These are phyloP conservation scores for Troides oblongomaculatus DNA, from an alignment of 2,888 invertebrate species.

Conservation along the genomic window DNA sequence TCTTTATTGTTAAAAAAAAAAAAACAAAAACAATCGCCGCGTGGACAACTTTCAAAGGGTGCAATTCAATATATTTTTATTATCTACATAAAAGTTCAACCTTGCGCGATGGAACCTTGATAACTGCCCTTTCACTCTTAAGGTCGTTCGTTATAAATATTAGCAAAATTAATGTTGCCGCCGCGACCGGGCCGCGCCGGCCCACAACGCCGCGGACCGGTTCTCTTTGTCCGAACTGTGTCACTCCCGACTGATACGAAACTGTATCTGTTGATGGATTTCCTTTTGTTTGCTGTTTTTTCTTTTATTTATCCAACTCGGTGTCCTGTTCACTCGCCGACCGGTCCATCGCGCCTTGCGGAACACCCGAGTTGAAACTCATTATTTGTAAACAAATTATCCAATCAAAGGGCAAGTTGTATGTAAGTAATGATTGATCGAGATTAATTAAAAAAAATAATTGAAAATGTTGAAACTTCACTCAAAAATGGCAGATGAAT, in stretches of 20 bases:
- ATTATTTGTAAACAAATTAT: no score
- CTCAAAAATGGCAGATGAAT: no score
- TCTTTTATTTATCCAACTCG: no score
- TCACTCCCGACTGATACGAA: not conserved
- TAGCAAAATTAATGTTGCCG: conserved; percentile 22
- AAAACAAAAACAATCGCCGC: conserved; percentile 1
- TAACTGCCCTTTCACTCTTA: conserved; percentile 28
- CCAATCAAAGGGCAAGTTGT: no score
- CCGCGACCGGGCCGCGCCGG: conserved; percentile 1
- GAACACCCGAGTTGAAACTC: no score
- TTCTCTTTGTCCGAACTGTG: conserved; percentile 9
- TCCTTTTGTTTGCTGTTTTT: no score
- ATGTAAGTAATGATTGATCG: no score
- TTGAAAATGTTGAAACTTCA: no score
- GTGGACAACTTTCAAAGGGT: conserved; percentile 29
- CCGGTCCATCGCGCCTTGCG: no score
- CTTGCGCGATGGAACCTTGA: conserved; percentile 26
- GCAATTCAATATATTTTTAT: conserved; percentile 26
- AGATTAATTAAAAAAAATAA: no score
- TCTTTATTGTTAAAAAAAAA: conserved; percentile 1
- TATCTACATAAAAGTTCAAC: conserved; percentile 31
- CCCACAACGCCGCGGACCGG: conserved; percentile 3
- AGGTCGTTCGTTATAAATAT: conserved; percentile 25
- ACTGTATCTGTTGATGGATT: no score
- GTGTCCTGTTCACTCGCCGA: no score